phyloP scores from a whole-genome alignment of 2,797 vertebrate genomes.

The Sylvilagus floridanus region DNA sequence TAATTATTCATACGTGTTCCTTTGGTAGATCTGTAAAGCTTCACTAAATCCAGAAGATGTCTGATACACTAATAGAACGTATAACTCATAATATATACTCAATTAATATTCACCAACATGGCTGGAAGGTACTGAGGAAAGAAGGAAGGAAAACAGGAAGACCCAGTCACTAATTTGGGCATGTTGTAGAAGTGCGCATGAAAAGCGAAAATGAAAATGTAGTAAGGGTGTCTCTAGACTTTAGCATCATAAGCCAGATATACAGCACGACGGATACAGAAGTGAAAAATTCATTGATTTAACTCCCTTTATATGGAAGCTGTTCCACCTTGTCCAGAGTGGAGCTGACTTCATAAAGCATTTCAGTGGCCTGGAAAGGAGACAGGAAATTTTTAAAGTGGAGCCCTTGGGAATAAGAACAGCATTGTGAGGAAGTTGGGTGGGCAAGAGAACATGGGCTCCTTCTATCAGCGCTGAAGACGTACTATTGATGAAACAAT shows the following conservation, averaged over 20 bases:
- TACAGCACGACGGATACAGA: not conserved
- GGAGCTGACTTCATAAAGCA: not conserved
- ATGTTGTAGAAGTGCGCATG: not conserved
- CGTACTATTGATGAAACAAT: not conserved
- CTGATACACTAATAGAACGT: not conserved
- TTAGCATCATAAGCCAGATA: not conserved
- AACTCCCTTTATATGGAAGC: not conserved
- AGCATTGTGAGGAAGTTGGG: not conserved
- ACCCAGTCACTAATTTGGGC: not conserved
- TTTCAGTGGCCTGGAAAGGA: not conserved
- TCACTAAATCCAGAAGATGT: not conserved
- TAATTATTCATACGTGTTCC: not conserved
- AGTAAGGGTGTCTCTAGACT: not conserved
- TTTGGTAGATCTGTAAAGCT: not conserved
- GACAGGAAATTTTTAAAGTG: not conserved
- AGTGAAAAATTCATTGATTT: not conserved
- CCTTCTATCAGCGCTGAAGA: not conserved
- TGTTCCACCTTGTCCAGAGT: not conserved
- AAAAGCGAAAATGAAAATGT: conserved; percentile 19
- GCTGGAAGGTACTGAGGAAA: not conserved
- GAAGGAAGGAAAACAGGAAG: not conserved
- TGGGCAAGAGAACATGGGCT: not conserved
- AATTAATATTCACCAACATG: not conserved
- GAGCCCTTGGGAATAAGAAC: not conserved
- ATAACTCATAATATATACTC: not conserved